Evolutionary conservation across 2,113 vertebrate genomes (phyloP), one percentile per base, ranked within the genome.

Genomic region (Nannospalax galili): DNA sequence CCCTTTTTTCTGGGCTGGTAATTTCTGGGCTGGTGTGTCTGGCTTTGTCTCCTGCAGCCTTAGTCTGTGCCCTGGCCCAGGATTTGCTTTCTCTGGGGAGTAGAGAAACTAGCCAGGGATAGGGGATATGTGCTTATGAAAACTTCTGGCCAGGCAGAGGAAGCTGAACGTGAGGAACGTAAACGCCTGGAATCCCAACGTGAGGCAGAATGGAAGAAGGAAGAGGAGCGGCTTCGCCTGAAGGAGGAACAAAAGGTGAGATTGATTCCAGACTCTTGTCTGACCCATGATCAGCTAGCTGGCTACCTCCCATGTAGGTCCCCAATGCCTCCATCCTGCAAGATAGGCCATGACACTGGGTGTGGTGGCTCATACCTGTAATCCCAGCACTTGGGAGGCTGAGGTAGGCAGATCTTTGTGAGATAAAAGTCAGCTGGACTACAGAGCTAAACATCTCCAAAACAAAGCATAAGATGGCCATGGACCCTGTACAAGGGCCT

Each of bases 91-190:
- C 69, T 20, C 28, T 80, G 73, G 77, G 70, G 11, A 48, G 10
- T 58, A n/a, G 45, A 14, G 32, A 82, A 0, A 28, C 79, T 52
- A 45, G 45, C 8, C 32, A 45, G 37, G 35, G 22, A 35, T 73
- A 24, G 69, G 24, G 64, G 24, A 32, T 60, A 4, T 45, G 35
- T 28, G 52, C 28, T 67, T 40, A n/a, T 85, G 37, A 52, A 86
- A 56, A 24, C 60, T 45, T 88, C 45, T 94, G 40, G 86, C 73
- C 79, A 99, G 99, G 99, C 99, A 11, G 99, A 99, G 96, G 97
- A 99, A 97, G 99, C 99, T 78, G 99, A 99, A 94, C 98, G 99
- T 20, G 99, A 99, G 96, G 99, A 99, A 91, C 98, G 99, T 92
- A 99, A 97, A 97, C 99, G 98, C 35, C 98, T 99, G 2, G 99